Evolutionary conservation across 2,797 vertebrate genomes (phyloP), one percentile per base, ranked within the genome.

Genomic region (Pogonophryne albipinna): DNA sequence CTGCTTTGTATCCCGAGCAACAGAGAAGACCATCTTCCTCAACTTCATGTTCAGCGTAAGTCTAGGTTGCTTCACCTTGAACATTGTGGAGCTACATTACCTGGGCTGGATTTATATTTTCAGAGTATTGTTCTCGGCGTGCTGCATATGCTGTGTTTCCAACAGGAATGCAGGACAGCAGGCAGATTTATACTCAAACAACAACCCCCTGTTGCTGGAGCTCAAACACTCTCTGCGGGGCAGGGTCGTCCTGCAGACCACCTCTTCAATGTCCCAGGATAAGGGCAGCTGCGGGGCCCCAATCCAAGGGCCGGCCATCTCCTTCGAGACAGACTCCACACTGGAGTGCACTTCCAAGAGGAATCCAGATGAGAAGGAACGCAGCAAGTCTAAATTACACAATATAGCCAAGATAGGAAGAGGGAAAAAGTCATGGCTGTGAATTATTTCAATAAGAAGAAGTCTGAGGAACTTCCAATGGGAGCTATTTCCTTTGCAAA

Each of bases 401-500:
- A 91, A 89, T 59, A 71, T 85, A 66, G 84, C 79, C 53, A 92
- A 89, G 83, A 79, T 82, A 56, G 87, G 84, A 59, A 85, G 87
- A 73, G 80, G 85, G 41, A 95, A 93, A 79, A 95, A 95, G 66
- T 95, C 93, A 38, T 95, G 93, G 94, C 76, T 95, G 59, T 95
- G 64, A 38, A 7, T 38, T 38, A 38, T 38, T 38, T 38, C 34
- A 38, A 38, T 9, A 9, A 38, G 8, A 38, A 38, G 34, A 38
- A 38, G 6, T 38, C 34, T 38, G 34, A 38, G 34, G 34, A 38
- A 38, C 34, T 38, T 38, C 34, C 34, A 38, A 38, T 38, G 34
- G 34, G 34, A 38, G 6, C 34, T 38, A 9, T 38, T 38, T 27
- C 6, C 34, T 34, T 34, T 34, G 34, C 34, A 34, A 8, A 34